Conservation (phyloP, 1,140 invertebrate genomes). For the Samia ricini region DNA sequence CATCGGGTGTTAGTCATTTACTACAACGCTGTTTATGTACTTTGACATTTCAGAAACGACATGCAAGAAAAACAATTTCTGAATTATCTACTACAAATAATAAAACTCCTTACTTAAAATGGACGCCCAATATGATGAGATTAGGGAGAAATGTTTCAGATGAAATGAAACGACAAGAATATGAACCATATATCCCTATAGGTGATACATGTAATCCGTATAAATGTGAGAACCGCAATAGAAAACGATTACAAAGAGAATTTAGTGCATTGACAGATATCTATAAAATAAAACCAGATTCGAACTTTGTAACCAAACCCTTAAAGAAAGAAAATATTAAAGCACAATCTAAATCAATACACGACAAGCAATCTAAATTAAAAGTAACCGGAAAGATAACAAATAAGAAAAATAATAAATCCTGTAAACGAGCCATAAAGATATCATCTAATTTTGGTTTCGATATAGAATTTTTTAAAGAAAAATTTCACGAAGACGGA, state of each 20-base stretch:
- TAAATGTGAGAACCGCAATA: conserved; percentile 4
- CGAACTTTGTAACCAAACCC: not conserved
- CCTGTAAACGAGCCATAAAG: conserved; percentile 5
- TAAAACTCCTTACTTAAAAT: not conserved
- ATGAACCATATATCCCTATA: conserved; percentile 6
- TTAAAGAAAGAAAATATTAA: conserved; percentile 1
- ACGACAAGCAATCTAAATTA: not conserved
- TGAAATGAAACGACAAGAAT: conserved; percentile 4
- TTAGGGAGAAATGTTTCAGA: not conserved
- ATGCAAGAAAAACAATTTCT: not conserved
- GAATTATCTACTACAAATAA: not conserved
- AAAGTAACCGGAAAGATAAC: not conserved
- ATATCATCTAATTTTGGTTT: conserved; percentile 19
- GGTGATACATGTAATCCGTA: conserved; percentile 9
- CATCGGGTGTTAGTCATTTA: conserved; percentile 4
- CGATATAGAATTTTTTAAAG: conserved; percentile 25
- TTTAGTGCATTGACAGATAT: not conserved
- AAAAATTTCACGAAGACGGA: not conserved
- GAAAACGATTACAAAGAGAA: conserved; percentile 7
- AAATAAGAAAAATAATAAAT: not conserved
- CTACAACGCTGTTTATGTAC: conserved; percentile 25
- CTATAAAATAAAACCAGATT: not conserved
- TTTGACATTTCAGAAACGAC: conserved; percentile 21
- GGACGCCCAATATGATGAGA: not conserved
- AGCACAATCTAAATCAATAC: not conserved